Conservation (phyloP, 2,888 invertebrate genomes). For the Gibbula magus region DNA sequence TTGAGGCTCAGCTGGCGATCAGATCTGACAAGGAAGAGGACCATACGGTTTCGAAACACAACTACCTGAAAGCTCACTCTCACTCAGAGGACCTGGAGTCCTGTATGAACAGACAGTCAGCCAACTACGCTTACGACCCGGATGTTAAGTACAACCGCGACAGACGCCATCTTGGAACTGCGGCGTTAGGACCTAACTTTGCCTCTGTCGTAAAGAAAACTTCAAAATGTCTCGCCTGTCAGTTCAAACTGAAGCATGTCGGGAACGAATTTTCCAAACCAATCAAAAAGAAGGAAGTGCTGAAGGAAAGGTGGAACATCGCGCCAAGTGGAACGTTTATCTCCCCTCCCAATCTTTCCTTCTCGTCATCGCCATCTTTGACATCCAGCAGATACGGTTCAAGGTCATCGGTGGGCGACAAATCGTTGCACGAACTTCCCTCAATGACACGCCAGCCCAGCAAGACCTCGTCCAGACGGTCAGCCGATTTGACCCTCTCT, state of each 20-base stretch:
- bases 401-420: neutral
- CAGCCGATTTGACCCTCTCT: neutral
- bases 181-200: neutral
- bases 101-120: neutral
- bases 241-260: conserved; percentile 45
- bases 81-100: neutral
- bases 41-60: conserved; percentile 10
- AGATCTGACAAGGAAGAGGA: neutral
- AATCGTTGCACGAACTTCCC: neutral
- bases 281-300: neutral
- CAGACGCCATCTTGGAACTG: neutral
- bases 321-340: neutral
- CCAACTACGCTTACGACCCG: conserved; percentile 9
- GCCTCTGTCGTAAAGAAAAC: neutral
- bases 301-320: conserved; percentile 11
- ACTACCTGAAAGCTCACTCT: conserved; percentile 17
- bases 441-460: neutral
- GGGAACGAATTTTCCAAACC: conserved; percentile 28
- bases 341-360: neutral
- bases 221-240: conserved; percentile 49
- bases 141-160: neutral
- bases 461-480: neutral
- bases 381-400: neutral
- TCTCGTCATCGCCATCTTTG: neutral
- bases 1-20: neutral